Evolutionary conservation across 2,797 vertebrate genomes (phyloP).

Genomic region (Tenualosa ilisha): DNA sequence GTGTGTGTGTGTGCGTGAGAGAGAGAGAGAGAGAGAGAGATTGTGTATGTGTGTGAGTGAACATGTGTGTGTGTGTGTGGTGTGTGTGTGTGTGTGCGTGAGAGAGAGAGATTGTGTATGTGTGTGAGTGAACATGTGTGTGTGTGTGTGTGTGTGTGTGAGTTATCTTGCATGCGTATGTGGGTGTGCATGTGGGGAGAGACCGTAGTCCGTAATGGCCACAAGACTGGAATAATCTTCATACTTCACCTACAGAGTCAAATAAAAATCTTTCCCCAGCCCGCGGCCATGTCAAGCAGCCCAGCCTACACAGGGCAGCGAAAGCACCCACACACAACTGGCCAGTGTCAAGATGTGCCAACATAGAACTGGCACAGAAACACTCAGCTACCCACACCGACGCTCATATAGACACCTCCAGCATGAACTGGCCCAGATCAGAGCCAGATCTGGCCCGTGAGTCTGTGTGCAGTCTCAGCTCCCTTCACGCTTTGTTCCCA

Average conservation of each 20-base stretch:
- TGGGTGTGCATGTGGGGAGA: not conserved
- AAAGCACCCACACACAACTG: not conserved
- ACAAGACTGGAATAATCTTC: not conserved
- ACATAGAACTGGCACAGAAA: not conserved
- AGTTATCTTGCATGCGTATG: not conserved
- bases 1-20: not conserved
- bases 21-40: too few relatives aligned
- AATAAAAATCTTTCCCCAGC: not conserved
- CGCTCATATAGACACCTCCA: not conserved
- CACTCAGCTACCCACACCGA: not conserved
- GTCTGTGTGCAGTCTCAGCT: too few relatives aligned
- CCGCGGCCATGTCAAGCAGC: not conserved
- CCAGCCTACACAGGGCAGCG: not conserved
- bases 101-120: not conserved
- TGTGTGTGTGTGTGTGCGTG: too few relatives aligned
- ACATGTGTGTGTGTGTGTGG: too few relatives aligned
- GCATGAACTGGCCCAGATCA: too few relatives aligned
- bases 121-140: not conserved
- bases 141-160: not conserved
- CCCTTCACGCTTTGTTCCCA: too few relatives aligned
- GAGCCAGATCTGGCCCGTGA: too few relatives aligned
- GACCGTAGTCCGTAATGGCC: not conserved
- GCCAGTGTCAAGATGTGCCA: not conserved
- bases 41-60: too few relatives aligned
- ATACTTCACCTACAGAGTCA: conserved; percentile 9